A percentile compares a stretch with the other conserved stretches of the same genome.
phyloP scores from a whole-genome alignment of 2,113 vertebrate species.

The Sakesphorus luctuosus region DNA sequence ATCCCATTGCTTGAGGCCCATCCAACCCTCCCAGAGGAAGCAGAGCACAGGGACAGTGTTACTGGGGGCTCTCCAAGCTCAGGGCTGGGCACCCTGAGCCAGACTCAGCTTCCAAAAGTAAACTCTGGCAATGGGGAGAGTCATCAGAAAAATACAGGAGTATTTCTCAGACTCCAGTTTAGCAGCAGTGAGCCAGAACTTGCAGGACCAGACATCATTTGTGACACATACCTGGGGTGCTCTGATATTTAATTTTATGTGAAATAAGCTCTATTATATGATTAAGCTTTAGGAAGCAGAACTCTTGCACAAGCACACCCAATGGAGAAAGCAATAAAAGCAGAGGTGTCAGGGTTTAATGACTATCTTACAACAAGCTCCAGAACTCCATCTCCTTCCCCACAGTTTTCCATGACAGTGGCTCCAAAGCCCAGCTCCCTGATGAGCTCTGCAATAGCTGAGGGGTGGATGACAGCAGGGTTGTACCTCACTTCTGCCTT shows the following conservation, averaged over 20 bases:
- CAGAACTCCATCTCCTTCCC: slow-evolving; percentile 87
- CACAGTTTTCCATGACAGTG: slow-evolving; percentile 88
- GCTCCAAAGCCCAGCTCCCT: slow-evolving; percentile 93
- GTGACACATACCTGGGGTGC: background rate
- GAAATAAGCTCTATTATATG: background rate
- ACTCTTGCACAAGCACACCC: background rate
- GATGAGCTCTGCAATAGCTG: slow-evolving; percentile 86
- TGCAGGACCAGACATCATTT: background rate
- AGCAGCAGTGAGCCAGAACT: background rate
- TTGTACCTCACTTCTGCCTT: slow-evolving; percentile 97
- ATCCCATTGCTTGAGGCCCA: background rate
- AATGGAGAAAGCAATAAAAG: background rate
- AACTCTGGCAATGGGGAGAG: background rate
- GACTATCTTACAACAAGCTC: slow-evolving; percentile 89
- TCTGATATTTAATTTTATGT: background rate
- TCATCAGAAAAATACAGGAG: background rate
- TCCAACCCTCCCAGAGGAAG: background rate
- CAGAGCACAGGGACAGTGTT: background rate
- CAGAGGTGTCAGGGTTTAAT: background rate
- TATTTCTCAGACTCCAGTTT: background rate
- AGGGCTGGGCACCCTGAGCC: background rate
- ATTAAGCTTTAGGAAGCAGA: background rate
- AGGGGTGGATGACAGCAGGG: slow-evolving; percentile 83
- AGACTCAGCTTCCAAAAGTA: background rate
- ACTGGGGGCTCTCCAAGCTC: background rate